Evolutionary conservation across 2,797 vertebrate species (phyloP), one percentile per base, ranked within the genome.

Genomic region (Glyptemys insculpta): DNA sequence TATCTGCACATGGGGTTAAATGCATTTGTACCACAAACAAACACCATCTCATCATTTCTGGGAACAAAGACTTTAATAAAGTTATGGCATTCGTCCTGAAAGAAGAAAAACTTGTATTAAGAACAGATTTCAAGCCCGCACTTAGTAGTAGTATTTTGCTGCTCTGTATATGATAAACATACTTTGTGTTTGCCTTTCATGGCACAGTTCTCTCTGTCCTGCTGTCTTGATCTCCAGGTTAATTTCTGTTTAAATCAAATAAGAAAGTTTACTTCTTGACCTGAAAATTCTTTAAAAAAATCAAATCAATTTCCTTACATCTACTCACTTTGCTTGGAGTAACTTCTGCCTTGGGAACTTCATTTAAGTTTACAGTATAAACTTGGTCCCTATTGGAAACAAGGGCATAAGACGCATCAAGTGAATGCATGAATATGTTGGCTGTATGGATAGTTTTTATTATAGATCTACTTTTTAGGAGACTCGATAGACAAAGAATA

Each of bases 1-100:
- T 99, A 99, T 98, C 99, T 98, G 98, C 99, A 99, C 99, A 99
- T 99, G 37, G 99, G 99, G 98, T 99, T 99, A 97, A 99, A 99
- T 21, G 99, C 99, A 53, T 99, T 99, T 93, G 99, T 99, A 50
- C 99, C 99, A 79, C 99, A 99, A 96, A 99, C 99, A 97, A 99
- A 99, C 83, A 99, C 99, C 98, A 99, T 99, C 97, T 99, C 99
- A 29, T 99, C 99, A 1, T 99, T 99, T 98, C 99, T 99, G 92
- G 99, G 99, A 95, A 99, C 99, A 98, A 99, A 99, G 80, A 99
- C 99, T 98, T 99, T 99, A 98, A 99, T 99, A 96, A 99, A 99
- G 97, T 99, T 99, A 98, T 99, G 99, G 98, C 99, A 99, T 98
- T 99, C 99, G 27, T 99, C 99, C 99, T 99, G 97, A 93, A 95